These are phyloP conservation scores for Muscidifurax raptorellus DNA, from an alignment of 1,140 invertebrate species.

Conservation along the genomic window DNA sequence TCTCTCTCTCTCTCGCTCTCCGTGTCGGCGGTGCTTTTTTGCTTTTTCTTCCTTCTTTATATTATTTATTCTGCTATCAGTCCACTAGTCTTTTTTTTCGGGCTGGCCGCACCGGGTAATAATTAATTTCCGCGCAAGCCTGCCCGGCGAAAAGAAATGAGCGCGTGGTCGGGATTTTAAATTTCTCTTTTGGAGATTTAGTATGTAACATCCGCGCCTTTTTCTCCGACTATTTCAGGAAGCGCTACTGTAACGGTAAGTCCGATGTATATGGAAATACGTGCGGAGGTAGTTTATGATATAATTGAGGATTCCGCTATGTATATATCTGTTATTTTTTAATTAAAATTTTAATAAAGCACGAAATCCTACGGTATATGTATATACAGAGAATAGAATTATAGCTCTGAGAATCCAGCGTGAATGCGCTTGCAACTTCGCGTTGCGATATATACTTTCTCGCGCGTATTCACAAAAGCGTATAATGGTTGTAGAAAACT, in stretches of 20 bases:
- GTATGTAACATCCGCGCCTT: too few species aligned
- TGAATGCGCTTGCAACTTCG: too few species aligned
- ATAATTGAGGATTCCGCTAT: too few species aligned
- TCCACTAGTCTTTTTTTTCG: background rate
- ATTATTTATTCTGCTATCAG: background rate
- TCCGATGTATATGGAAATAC: background rate
- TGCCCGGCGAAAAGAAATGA: background rate
- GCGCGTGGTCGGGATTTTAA: background rate
- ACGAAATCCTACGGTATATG: too few species aligned
- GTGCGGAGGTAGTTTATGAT: too few species aligned
- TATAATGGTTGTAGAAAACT: background rate
- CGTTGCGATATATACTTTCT: background rate
- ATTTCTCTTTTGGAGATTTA: background rate
- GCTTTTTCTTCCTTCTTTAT: background rate
- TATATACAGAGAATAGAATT: too few species aligned
- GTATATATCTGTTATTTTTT: too few species aligned
- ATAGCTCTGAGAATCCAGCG: too few species aligned
- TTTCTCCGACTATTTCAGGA: too few species aligned
- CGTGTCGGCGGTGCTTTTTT: conserved; percentile 13
- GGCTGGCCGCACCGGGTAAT: conserved; percentile 32
- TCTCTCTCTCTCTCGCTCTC: conserved; percentile 24
- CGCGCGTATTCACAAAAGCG: background rate
- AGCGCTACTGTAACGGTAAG: too few species aligned
- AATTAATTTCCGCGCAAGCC: conserved; percentile 12
- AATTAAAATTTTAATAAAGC: too few species aligned